A percentile compares a stretch with the other conserved stretches of the same genome.
Conservation (phyloP, 2,113 vertebrate genomes). For the Notiomystis cincta region DNA sequence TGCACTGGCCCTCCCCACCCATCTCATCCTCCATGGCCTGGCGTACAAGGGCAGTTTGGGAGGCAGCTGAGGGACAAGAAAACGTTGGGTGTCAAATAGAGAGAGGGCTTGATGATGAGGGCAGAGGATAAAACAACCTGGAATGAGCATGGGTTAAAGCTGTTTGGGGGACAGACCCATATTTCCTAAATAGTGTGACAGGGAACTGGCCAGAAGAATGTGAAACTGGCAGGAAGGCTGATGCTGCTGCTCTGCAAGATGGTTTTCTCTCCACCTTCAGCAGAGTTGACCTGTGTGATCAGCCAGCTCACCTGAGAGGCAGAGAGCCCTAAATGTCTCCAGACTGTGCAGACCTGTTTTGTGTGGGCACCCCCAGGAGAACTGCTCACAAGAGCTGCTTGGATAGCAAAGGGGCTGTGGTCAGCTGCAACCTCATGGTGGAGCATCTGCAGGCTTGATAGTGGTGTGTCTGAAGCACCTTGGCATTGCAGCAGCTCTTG, state of each 20-base stretch:
- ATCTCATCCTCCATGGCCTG: neutral
- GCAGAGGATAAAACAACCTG: neutral
- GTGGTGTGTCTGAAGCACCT: fast-evolving
- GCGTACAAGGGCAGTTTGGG: neutral
- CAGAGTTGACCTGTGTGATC: neutral
- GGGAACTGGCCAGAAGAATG: neutral
- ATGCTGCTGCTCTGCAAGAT: neutral
- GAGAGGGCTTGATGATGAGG: neutral
- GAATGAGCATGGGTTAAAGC: neutral
- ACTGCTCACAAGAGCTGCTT: neutral
- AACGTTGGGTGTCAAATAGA: neutral
- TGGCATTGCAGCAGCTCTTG: neutral
- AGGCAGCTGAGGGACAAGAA: neutral
- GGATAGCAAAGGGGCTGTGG: neutral
- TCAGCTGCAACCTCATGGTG: neutral
- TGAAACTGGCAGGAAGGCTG: neutral
- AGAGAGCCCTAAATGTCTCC: neutral
- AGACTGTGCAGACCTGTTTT: neutral
- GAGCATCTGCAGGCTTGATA: neutral
- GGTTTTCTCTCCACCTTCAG: neutral
- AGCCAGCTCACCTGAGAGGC: neutral
- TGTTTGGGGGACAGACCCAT: neutral
- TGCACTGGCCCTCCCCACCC: neutral
- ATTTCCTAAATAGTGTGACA: neutral
- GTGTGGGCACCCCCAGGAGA: neutral